A percentile compares a stretch with the other conserved stretches of the same genome.
These are phyloP conservation scores for Egretta garzetta DNA, from an alignment of 2,113 vertebrate species.

Conservation along the genomic window DNA sequence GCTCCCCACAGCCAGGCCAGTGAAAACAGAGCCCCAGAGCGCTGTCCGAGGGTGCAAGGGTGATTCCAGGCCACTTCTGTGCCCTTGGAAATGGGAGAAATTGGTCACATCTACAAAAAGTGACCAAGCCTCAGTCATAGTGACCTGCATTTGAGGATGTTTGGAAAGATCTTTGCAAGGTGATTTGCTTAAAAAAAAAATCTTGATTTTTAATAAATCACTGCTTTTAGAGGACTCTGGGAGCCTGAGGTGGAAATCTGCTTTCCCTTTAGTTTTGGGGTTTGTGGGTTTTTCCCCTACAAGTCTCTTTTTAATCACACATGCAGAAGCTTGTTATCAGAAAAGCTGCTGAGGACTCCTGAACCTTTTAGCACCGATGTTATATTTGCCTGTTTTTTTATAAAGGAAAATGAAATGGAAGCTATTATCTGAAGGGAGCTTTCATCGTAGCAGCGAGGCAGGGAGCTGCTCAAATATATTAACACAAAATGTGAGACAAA, in stretches of 20 bases:
- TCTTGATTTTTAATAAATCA: not conserved
- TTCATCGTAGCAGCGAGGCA: not conserved
- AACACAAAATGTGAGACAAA: constrained; percentile 9
- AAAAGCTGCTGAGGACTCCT: not conserved
- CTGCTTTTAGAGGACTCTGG: not conserved
- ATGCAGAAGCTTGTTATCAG: not conserved
- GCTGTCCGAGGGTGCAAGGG: not conserved
- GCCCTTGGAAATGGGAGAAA: not conserved
- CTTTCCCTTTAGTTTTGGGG: not conserved
- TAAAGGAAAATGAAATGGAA: not conserved
- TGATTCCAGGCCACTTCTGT: not conserved
- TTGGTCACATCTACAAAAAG: not conserved
- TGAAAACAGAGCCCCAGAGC: not conserved
- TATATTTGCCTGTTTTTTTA: not conserved
- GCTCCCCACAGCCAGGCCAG: not conserved
- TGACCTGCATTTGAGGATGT: not conserved
- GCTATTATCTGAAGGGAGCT: constrained; percentile 20
- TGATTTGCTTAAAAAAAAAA: not conserved
- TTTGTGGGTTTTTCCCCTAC: not conserved
- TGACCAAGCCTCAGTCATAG: not conserved
- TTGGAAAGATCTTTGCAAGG: not conserved
- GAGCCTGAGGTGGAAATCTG: not conserved
- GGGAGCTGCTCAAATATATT: not conserved
- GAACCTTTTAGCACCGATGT: not conserved
- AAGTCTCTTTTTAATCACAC: not conserved